Conservation (phyloP, 2,888 invertebrate genomes). For the Acleris emargana region DNA sequence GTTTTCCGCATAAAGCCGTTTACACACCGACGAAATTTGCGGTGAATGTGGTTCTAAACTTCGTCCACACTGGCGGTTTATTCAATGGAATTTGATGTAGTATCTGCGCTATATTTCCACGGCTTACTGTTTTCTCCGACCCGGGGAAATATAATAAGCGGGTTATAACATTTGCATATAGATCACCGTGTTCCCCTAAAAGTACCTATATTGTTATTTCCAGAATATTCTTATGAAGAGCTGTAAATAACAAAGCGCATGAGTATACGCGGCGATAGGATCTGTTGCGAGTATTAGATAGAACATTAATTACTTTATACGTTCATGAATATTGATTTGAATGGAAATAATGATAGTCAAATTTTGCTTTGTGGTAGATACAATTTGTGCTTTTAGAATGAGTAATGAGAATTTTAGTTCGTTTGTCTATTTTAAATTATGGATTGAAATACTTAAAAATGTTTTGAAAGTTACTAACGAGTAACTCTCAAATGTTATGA, state of each 20-base stretch:
- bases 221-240: constrained; percentile 65
- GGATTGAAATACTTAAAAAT: not conserved
- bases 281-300: constrained; percentile 59
- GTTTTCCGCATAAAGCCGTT: constrained; percentile 52
- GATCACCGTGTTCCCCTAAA: constrained; percentile 68
- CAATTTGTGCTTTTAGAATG: constrained; percentile 10
- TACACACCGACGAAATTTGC: constrained; percentile 38
- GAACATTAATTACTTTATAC: constrained; percentile 53
- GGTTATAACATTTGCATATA: constrained; percentile 82
- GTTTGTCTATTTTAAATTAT: constrained; percentile 7
- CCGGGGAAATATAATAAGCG: constrained; percentile 79
- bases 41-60: constrained; percentile 47
- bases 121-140: constrained; percentile 65
- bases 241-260: constrained; percentile 63
- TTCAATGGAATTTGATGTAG: constrained; percentile 75
- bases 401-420: not conserved
- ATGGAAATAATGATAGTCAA: constrained; percentile 20
- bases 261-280: constrained; percentile 51
- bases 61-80: constrained; percentile 48
- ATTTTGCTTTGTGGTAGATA: constrained; percentile 17
- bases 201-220: constrained; percentile 62
- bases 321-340: constrained; percentile 36
- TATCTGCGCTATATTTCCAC: constrained; percentile 63
- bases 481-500: too few relatives aligned
- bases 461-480: not conserved